Base-by-base conservation (phyloP, 1,140 invertebrate genomes). In the Cherax destructor region DNA sequence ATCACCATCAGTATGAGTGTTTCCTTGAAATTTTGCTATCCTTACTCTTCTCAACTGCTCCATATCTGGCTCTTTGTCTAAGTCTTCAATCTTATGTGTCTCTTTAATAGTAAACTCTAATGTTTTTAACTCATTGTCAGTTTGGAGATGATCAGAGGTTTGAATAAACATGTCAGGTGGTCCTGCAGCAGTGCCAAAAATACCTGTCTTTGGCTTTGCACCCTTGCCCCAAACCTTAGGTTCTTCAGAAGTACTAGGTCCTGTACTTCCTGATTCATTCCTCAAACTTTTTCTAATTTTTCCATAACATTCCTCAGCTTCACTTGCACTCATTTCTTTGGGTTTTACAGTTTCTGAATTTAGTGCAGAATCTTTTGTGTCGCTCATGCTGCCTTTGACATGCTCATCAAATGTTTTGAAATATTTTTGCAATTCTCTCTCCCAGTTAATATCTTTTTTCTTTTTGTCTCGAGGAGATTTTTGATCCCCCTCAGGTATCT, bases 401-500 rank as follows among this genome's bases (percentile, higher is more conserved):
- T 91, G 89, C 72, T 91, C 91, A 78, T 88, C 89, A 90, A 91
- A 93, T 88, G 81, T 72, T 80, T 50, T 87, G 61, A 93, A 92
- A 83, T 93, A 93, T 24, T 87, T 92, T 83, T 93, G 92, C 18
- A 93, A 76, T 69, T 93, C 93, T 86, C 56, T 86, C 83, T 93
- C 93, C 93, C 93, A 93, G 59, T 93, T 90, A 47, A 83, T 92
- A 52, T 92, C 85, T 47, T 41, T 80, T 65, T 76, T 88, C 52
- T 84, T 86, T 41, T 88, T 91, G 49, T 77, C 72, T n/a, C 24
- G 18, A 24, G 74, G 47, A 24, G 21, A 56, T 41, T 77, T 91
- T 50, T 56, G 41, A 72, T 79, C 76, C 59, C 56, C 76, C 49
- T 56, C 80, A 49, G 61, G 76, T 21, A 47, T 13, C 24, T 89